A percentile compares a stretch with the other conserved stretches of the same genome.
phyloP scores from a whole-genome alignment of 2,888 invertebrate genomes.

The Chironomus tentans region DNA sequence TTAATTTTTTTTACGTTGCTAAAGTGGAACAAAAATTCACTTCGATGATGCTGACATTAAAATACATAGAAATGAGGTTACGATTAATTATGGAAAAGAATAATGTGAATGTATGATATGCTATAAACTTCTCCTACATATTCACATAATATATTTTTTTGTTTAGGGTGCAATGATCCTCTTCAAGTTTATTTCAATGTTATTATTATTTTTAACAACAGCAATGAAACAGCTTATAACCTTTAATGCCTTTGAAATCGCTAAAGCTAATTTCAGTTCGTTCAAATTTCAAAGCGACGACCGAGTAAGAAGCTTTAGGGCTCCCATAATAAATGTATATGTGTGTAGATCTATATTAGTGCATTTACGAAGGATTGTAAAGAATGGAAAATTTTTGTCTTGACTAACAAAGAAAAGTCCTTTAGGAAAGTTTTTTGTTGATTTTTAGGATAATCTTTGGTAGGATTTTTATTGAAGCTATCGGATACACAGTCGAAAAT shows the following conservation, averaged over 20 bases:
- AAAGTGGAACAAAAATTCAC: neutral
- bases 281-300: neutral
- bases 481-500: too few species aligned
- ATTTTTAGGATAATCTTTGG: too few species aligned
- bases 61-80: constrained; percentile 11
- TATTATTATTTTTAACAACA: neutral
- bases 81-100: constrained; percentile 12
- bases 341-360: neutral
- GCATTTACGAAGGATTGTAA: too few species aligned
- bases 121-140: neutral
- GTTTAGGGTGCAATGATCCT: constrained; percentile 3
- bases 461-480: too few species aligned
- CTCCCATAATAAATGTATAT: neutral
- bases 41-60: constrained; percentile 6
- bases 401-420: neutral
- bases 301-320: neutral
- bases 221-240: neutral
- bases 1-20: too few species aligned
- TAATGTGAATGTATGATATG: neutral
- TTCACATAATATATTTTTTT: too few species aligned
- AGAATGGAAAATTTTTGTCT: too few species aligned
- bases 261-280: constrained; percentile 6
- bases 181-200: constrained; percentile 23
- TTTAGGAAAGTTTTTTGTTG: too few species aligned
- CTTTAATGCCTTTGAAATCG: constrained; percentile 19